Percentiles rank a stretch among this genome's conserved stretches.
Conservation (phyloP, 30 jellyfish, hydroid and myxozoan genomes). For the Turritopsis rubra region DNA sequence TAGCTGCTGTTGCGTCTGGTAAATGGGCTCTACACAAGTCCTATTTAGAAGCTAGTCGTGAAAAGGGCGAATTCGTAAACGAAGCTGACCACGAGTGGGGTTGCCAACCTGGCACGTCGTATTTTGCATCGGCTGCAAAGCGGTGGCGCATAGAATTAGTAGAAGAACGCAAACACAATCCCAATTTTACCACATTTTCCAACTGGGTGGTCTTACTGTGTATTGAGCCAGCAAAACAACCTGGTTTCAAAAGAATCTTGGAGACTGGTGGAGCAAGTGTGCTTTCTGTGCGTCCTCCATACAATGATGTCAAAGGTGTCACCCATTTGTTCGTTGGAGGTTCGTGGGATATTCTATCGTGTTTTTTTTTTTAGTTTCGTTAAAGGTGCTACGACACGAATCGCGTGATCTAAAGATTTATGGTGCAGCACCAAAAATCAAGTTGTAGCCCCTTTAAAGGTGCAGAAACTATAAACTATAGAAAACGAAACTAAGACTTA, state of each 20-base stretch:
- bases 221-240: constrained; percentile 57
- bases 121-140: constrained; percentile 64
- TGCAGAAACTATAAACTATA: too few relatives aligned
- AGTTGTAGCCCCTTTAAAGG: too few relatives aligned
- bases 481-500: too few relatives aligned
- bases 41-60: constrained; percentile 87
- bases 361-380: not conserved
- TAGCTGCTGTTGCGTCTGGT: constrained; percentile 94
- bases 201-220: constrained; percentile 85
- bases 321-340: constrained; percentile 82
- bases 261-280: constrained; percentile 93
- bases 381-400: too few relatives aligned
- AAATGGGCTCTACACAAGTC: constrained; percentile 97
- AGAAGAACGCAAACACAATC: constrained; percentile 33
- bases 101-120: constrained; percentile 52
- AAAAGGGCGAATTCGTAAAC: constrained; percentile 58
- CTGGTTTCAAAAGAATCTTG: constrained; percentile 75
- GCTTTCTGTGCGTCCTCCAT: constrained; percentile 60
- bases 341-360: constrained; percentile 21
- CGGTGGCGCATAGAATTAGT: constrained; percentile 71
- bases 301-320: constrained; percentile 42
- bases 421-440: too few relatives aligned
- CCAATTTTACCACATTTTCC: constrained; percentile 45
- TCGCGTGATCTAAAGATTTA: too few relatives aligned
- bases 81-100: constrained; percentile 98